Base-by-base conservation (phyloP, 2,113 vertebrate species). In the Engraulis encrasicolus region DNA sequence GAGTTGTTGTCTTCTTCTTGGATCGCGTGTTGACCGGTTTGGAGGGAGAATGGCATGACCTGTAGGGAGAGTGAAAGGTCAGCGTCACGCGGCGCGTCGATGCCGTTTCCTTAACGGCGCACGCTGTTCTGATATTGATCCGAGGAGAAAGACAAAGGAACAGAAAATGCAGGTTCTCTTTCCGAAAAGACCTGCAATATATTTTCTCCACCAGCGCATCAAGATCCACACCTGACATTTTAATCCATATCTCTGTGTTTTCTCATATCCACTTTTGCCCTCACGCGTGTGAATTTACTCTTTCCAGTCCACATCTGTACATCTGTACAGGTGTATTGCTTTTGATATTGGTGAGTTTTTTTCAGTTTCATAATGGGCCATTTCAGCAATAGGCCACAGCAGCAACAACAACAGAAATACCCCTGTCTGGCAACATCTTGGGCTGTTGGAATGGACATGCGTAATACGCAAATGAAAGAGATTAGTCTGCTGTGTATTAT, bases 121-220 rank as follows among this genome's bases (percentile, higher is more conserved):
- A 96, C 91, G 95, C 95, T 95, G 96, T 84, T 96, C 89, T 84
- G 93, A 95, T 97, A 98, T 97, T 95, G 97, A 98, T 97, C 96
- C 95, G 79, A 50, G 40, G 90, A 95, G 93, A 91, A 96, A 95
- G 95, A 96, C 95, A 93, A 92, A 92, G 90, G 91, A 89, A 87
- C 91, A 91, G 86, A 92, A 93, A 79, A 92, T 90, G 81, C 61
- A 71, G 61, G 27, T 66, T 66, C 61, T 4, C 27, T 71, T 12
- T 71, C 31, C 1, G 27, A 34, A 27, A 5, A 45, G 40, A 45
- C 40, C n/a, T 71, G 17, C 61, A 34, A 71, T 71, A 2, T 34
- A 34, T 14, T 71, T 31, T 34, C 11, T 71, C 3, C 27, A 34
- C 61, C 15, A 31, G 61, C 27, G 61, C 61, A 71, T 71, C 61